Evolutionary conservation across 2,888 invertebrate species (phyloP), one percentile per base, ranked within the genome.

Genomic region (Calliphora vomitoria): DNA sequence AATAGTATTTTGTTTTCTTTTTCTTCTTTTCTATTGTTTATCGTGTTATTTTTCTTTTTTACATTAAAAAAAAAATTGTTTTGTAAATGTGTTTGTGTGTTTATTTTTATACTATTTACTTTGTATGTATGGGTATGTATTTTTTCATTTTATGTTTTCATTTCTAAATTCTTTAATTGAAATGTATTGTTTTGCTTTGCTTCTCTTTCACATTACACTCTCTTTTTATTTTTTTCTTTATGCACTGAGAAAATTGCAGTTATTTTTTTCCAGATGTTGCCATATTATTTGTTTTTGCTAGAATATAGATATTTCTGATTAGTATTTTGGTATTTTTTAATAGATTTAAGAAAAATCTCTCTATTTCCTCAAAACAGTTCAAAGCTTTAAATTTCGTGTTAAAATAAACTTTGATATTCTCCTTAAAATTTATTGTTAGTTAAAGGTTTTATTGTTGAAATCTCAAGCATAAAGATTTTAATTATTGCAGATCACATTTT

Each of bases 141-240:
- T 64, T 60, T 71, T 69, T 80, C 15, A 69, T 1, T 76, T 82
- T 82, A 35, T 75, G 82, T 82, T 86, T 82, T 82, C n/a, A 72
- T 79, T 62, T 74, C 15, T 8, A 78, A 83, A 74, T 83, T 83
- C 74, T 69, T 53, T 18, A 55, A 31, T 35, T 76, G 20, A 55
- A 62, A 41, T 72, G 35, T 50, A n/a, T 35, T 38, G 2, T 53
- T 60, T 76, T 20, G 44, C 3, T 60, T 76, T 20, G 44, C 11
- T 44, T 44, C 62, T 53, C 18, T 83, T 64, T 53, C 15, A 25
- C 3, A 15, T 4, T 11, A 47, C 10, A 18, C 38, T 74, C 35
- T 62, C 60, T 80, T 38, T 25, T 78, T 35, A 50, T 60, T 72
- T 68, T 80, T 69, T 11, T 8, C 10, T 60, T 31, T 44, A 66